phyloP scores from a whole-genome alignment of 2,797 vertebrate genomes.

The Cottoperca gobio region DNA sequence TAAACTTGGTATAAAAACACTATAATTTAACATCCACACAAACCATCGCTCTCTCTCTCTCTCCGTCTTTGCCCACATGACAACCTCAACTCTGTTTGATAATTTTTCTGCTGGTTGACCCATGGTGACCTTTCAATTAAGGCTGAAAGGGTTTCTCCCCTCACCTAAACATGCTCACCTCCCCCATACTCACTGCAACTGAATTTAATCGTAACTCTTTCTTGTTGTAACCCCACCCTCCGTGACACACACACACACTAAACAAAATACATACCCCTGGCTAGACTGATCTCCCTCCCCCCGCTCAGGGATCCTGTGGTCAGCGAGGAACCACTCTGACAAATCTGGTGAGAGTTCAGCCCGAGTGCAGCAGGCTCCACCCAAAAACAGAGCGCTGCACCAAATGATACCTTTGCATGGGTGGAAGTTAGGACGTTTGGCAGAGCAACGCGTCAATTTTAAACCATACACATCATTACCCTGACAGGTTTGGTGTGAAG shows the following conservation, averaged over 20 bases:
- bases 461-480: constrained; percentile 54
- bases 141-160: constrained; percentile 56
- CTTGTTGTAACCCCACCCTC: constrained; percentile 63
- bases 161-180: constrained; percentile 49
- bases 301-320: constrained; percentile 55
- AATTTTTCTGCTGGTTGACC: constrained; percentile 55
- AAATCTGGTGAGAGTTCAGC: constrained; percentile 65
- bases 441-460: constrained; percentile 46
- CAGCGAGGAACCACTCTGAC: constrained; percentile 54
- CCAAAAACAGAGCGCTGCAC: constrained; percentile 42
- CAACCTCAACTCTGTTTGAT: constrained; percentile 50
- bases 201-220: constrained; percentile 64
- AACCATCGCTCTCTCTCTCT: background rate
- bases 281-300: constrained; percentile 60
- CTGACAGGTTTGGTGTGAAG: constrained; percentile 49
- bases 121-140: constrained; percentile 67
- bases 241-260: constrained; percentile 50
- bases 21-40: constrained; percentile 38
- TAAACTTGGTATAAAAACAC: constrained; percentile 28
- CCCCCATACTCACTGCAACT: constrained; percentile 41
- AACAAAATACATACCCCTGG: constrained; percentile 54
- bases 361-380: constrained; percentile 62
- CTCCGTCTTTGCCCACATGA: constrained; percentile 34
- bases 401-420: constrained; percentile 54
- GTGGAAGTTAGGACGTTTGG: constrained; percentile 40